Percentiles rank a stretch among this genome's conserved stretches.
Evolutionary conservation across 2,797 vertebrate species (phyloP).

Genomic region (Philypnodon macrostomus): DNA sequence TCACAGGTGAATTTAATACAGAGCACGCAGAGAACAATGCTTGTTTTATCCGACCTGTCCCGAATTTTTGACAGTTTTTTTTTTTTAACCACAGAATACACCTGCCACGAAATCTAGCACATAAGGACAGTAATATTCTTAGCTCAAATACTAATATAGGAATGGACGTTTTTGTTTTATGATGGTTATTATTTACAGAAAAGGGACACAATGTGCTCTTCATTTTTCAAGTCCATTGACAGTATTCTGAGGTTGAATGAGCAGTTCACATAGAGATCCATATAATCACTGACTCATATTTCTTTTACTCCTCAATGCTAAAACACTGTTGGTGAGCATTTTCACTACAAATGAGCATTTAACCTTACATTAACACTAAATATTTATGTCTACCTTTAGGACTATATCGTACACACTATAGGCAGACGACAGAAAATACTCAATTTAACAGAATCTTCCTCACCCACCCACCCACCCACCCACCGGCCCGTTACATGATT

Average conservation of each 20-base stretch:
- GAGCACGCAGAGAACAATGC: constrained; percentile 82
- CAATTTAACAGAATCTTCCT: constrained; percentile 55
- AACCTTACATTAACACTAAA: constrained; percentile 75
- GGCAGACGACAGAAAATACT: constrained; percentile 65
- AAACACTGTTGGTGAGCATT: constrained; percentile 59
- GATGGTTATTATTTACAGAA: constrained; percentile 79
- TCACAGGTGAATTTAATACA: constrained; percentile 82
- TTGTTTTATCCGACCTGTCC: constrained; percentile 64
- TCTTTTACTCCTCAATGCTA: constrained; percentile 42
- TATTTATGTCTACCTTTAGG: constrained; percentile 69
- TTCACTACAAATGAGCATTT: constrained; percentile 69
- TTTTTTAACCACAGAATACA: constrained; percentile 69
- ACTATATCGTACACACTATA: constrained; percentile 69
- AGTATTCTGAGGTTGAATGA: constrained; percentile 57
- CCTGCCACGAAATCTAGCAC: constrained; percentile 85
- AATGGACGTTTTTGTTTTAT: constrained; percentile 49
- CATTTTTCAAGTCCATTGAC: constrained; percentile 57
- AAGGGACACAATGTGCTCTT: constrained; percentile 67
- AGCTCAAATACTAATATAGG: constrained; percentile 74
- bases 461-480: constrained; percentile 26
- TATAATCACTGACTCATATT: constrained; percentile 30
- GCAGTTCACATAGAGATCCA: constrained; percentile 49
- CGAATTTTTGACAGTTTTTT: constrained; percentile 41
- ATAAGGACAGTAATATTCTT: constrained; percentile 76
- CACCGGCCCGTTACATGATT: constrained; percentile 58